Evolutionary conservation across 2,797 vertebrate genomes (phyloP), one percentile per base, ranked within the genome.

Genomic region (Mionectes olivaceus): DNA sequence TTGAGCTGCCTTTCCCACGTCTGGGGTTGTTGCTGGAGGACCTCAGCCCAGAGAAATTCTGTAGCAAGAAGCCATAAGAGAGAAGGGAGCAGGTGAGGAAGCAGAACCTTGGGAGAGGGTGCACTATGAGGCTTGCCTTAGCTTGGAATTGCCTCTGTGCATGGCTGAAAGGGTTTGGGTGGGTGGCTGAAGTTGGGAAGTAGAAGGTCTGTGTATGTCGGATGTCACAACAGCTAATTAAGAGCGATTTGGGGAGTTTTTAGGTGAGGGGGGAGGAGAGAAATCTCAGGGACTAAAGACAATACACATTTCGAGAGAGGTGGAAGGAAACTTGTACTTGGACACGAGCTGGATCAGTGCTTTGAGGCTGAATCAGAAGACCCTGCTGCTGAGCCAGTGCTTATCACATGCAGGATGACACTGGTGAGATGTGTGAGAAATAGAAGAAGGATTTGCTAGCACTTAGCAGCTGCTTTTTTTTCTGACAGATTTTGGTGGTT

Each of bases 31-130:
- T 89, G 71, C 87, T 87, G 59, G 88, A 93, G 49, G 63, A 90
- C 74, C 89, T 95, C 65, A 46, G 93, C 94, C 96, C 90, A 90
- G 93, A 97, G 96, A 96, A 97, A 95, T 94, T 95, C 56, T 86
- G 57, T 67, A 89, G 95, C 75, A 84, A 85, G 92, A 95, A 92
- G 95, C 84, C 84, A 39, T 87, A 69, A 94, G 84, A 80, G 63
- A 68, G 92, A 60, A 88, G 47, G 73, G 68, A 87, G 81, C 56
- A 77, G 81, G 63, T 82, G 70, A 88, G 87, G 74, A 75, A 86
- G 79, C 70, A 83, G 76, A 67, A 83, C 46, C 13, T 37, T 35
- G 80, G 86, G 63, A 50, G 73, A 43, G 49, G 52, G 61, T 56
- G 59, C 80, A 33, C 55, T 27, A 28, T 19, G 83, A 77, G 87